These are phyloP conservation scores for Chauna torquata DNA, from an alignment of 2,113 vertebrate genomes.

Conservation along the genomic window DNA sequence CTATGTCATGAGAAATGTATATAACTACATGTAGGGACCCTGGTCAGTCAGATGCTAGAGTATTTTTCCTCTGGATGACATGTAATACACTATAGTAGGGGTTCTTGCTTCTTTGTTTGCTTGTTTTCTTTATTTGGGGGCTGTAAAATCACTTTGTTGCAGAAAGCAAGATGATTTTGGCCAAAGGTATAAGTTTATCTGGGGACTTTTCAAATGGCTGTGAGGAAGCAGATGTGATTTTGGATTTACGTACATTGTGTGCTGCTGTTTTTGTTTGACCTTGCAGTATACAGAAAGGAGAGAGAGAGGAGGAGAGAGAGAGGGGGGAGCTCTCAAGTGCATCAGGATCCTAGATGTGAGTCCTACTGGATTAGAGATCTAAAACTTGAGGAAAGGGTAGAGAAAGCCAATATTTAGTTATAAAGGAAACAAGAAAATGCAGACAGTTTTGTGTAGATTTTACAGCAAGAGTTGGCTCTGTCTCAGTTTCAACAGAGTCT, in stretches of 20 bases:
- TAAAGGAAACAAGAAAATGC: neutral
- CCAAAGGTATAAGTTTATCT: neutral
- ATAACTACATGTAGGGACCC: neutral
- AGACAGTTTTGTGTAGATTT: neutral
- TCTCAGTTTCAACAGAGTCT: neutral
- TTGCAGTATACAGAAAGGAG: neutral
- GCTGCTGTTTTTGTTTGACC: neutral
- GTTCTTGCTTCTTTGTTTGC: neutral
- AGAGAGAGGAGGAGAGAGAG: neutral
- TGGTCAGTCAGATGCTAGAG: neutral
- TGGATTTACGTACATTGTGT: rapidly evolving
- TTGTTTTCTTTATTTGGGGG: neutral
- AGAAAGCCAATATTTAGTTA: neutral
- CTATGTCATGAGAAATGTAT: neutral
- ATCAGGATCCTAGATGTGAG: neutral
- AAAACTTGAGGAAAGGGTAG: neutral
- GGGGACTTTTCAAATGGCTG: neutral
- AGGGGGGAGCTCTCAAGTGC: neutral
- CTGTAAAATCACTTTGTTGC: neutral
- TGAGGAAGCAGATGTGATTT: neutral
- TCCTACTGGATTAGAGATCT: neutral
- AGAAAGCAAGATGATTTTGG: neutral
- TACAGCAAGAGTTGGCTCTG: neutral
- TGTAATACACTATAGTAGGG: neutral
- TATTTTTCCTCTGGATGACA: neutral